Percentiles rank a stretch among this genome's conserved stretches.
Evolutionary conservation across 2,113 vertebrate genomes (phyloP).

Genomic region (Hydrolagus affinis): DNA sequence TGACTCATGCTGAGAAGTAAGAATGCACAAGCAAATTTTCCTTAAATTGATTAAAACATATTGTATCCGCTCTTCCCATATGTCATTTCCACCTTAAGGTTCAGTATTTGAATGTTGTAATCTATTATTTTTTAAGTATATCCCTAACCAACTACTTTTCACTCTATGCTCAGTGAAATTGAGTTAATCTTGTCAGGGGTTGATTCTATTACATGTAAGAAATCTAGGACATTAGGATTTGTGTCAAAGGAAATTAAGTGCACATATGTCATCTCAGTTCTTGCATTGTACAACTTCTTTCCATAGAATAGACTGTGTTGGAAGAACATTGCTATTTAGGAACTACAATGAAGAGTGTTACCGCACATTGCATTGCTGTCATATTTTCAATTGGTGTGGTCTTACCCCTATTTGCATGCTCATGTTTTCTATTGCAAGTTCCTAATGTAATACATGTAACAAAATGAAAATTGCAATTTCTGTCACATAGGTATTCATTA

Average conservation of each 20-base stretch:
- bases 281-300: constrained; percentile 10
- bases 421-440: no score
- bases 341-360: background rate
- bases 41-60: background rate
- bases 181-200: constrained; percentile 7
- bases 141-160: background rate
- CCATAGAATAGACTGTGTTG: constrained; percentile 7
- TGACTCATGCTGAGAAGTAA: background rate
- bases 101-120: background rate
- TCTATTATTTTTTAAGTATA: constrained; percentile 20
- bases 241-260: background rate
- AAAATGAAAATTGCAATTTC: no score
- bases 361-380: background rate
- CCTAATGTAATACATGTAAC: no score
- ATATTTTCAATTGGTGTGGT: background rate
- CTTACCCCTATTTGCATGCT: no score
- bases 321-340: background rate
- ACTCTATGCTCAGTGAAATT: constrained; percentile 5
- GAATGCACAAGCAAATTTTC: background rate
- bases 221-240: background rate
- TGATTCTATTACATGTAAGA: background rate
- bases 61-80: background rate
- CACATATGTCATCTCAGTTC: background rate
- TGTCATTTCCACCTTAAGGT: background rate
- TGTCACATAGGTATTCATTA: no score